Evolutionary conservation across 1,140 invertebrate species (phyloP).

Genomic region (Argopecten irradians): DNA sequence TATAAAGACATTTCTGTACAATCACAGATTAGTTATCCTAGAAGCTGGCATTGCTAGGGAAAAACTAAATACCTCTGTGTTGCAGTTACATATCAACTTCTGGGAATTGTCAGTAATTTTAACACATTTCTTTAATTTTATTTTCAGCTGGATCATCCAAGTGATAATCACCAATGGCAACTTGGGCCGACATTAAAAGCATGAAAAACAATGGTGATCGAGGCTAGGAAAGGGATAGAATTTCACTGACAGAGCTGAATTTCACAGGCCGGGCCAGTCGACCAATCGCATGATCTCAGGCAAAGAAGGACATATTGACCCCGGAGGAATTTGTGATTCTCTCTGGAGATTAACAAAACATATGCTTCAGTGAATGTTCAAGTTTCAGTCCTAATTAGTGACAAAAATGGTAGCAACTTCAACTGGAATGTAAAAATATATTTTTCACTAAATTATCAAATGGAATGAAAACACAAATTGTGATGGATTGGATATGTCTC

Average conservation of each 20-base stretch:
- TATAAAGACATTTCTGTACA: slow-evolving; percentile 22
- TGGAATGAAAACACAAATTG: not conserved
- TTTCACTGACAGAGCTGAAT: not conserved
- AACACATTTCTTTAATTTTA: not conserved
- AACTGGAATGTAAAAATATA: not conserved
- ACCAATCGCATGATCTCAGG: not conserved
- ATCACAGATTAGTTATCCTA: not conserved
- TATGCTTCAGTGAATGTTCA: not conserved
- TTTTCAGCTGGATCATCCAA: not conserved
- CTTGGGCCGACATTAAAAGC: too few species aligned
- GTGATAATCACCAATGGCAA: not conserved
- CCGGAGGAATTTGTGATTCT: not conserved
- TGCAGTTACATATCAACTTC: not conserved
- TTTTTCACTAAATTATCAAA: too few species aligned
- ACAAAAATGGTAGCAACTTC: not conserved
- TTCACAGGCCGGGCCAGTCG: not conserved
- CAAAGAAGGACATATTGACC: not conserved
- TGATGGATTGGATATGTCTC: not conserved
- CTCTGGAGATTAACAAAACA: not conserved
- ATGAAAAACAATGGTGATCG: not conserved
- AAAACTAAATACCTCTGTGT: not conserved
- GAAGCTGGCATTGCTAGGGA: not conserved
- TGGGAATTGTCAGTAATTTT: not conserved
- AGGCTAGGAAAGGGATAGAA: not conserved
- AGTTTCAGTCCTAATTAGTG: not conserved